Conservation (phyloP, 2,113 vertebrate species). For the Sapajus apella region DNA sequence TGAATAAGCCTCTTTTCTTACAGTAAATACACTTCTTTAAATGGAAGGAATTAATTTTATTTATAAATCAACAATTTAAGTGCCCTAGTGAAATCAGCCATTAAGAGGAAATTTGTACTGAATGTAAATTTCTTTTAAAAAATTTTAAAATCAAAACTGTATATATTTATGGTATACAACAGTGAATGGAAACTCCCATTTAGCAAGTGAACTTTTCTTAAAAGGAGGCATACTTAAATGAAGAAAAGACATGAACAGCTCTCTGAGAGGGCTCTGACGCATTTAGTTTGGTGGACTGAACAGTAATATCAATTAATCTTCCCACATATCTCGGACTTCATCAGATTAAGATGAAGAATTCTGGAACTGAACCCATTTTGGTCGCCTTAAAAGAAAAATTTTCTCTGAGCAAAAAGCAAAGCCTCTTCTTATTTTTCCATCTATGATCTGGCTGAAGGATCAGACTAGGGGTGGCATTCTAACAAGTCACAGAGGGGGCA, state of each 20-base stretch:
- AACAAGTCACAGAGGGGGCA: neutral
- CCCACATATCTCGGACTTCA: constrained; percentile 23
- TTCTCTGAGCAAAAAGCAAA: constrained; percentile 51
- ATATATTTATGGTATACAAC: neutral
- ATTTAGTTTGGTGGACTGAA: neutral
- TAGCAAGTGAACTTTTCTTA: neutral
- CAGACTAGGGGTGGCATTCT: neutral
- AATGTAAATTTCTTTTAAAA: neutral
- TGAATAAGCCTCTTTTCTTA: neutral
- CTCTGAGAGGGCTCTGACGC: neutral
- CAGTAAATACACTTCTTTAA: neutral
- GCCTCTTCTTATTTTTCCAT: constrained; percentile 22
- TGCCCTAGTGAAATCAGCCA: neutral
- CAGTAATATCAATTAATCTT: neutral
- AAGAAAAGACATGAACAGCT: neutral
- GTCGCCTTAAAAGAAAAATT: neutral
- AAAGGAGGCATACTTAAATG: neutral
- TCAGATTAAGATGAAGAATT: constrained; percentile 46
- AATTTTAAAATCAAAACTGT: neutral
- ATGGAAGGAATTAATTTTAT: neutral
- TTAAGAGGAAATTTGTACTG: neutral
- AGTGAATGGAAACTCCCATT: neutral
- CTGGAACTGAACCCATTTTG: neutral
- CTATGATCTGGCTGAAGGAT: neutral
- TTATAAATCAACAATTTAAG: constrained; percentile 35